A percentile compares a stretch with the other conserved stretches of the same genome.
phyloP scores from a whole-genome alignment of 2,888 invertebrate species.

The Andrena minutula region DNA sequence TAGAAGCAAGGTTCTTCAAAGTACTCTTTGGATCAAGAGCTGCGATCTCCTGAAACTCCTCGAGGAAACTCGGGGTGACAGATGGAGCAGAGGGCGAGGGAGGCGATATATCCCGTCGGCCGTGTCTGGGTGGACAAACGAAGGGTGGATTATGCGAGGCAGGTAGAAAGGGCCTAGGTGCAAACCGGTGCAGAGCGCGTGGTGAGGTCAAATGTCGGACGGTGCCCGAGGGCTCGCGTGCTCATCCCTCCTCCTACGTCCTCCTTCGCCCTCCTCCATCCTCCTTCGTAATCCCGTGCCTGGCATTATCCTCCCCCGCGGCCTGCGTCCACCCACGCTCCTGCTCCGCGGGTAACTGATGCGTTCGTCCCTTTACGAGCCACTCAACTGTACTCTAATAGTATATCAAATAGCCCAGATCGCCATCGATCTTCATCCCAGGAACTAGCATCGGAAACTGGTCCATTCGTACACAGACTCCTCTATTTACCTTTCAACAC shows the following conservation, averaged over 20 bases:
- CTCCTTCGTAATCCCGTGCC: slow-evolving; percentile 50
- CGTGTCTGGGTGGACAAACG: slow-evolving; percentile 26
- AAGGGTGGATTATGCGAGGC: slow-evolving; percentile 63
- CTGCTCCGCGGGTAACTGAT: slow-evolving; percentile 45
- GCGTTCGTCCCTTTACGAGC: slow-evolving; percentile 47
- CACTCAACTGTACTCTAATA: slow-evolving; percentile 9
- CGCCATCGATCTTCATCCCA: neutral
- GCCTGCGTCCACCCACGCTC: slow-evolving; percentile 63
- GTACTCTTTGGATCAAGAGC: too few species aligned
- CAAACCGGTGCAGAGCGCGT: slow-evolving; percentile 77
- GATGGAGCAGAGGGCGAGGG: too few species aligned
- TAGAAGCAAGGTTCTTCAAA: too few species aligned
- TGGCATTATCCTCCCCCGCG: slow-evolving; percentile 53
- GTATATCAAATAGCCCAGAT: slow-evolving; percentile 11
- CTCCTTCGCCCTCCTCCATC: slow-evolving; percentile 19
- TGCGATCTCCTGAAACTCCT: too few species aligned
- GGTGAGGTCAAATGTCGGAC: slow-evolving; percentile 84
- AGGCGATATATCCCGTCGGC: neutral
- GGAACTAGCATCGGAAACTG: neutral
- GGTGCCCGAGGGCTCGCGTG: slow-evolving; percentile 83
- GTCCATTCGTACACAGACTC: neutral
- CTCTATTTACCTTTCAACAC: neutral
- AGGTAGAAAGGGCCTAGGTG: slow-evolving; percentile 63
- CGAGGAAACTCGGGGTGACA: too few species aligned
- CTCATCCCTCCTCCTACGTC: slow-evolving; percentile 71